Evolutionary conservation across 1,140 invertebrate genomes (phyloP).

Genomic region (Limonius californicus): DNA sequence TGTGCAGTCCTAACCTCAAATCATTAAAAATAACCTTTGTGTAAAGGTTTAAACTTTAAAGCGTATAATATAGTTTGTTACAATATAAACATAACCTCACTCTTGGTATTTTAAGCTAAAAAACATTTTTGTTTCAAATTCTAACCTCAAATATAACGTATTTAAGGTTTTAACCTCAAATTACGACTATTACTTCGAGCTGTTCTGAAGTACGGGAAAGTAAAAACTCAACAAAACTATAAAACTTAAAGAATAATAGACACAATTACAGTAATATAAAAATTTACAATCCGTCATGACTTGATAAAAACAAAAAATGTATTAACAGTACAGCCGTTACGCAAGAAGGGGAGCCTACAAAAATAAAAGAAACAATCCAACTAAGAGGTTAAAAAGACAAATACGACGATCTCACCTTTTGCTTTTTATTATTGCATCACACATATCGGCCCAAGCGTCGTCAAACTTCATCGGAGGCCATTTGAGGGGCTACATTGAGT

Average conservation of each 20-base stretch:
- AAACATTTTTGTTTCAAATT: no score
- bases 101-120: no score
- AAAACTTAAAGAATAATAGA: background rate
- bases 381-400: background rate
- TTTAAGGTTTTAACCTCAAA: no score
- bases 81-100: no score
- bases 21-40: no score
- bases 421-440: background rate
- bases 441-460: background rate
- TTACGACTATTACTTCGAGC: no score
- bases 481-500: conserved; percentile 29
- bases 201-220: no score
- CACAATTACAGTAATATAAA: background rate
- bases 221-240: no score
- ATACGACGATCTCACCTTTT: background rate
- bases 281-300: background rate
- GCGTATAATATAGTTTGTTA: no score
- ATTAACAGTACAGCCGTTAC: background rate
- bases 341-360: background rate
- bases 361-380: background rate
- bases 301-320: background rate
- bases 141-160: no score
- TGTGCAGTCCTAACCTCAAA: no score
- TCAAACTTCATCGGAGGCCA: conserved; percentile 41
- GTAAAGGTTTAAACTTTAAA: no score